Evolutionary conservation across 2,797 vertebrate genomes (phyloP), one percentile per base, ranked within the genome.

Genomic region (Jordanella pulchra): DNA sequence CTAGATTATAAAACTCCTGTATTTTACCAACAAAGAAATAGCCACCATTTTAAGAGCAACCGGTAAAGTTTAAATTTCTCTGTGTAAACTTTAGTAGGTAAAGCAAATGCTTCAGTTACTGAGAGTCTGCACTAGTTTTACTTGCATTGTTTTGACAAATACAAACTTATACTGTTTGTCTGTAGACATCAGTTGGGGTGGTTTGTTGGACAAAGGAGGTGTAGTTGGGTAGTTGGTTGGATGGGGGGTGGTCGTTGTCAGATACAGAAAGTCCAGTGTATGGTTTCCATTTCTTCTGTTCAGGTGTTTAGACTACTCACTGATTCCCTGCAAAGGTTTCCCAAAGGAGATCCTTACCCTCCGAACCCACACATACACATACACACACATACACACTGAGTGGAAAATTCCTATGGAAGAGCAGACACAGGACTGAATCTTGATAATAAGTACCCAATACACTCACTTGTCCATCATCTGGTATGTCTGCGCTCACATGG

Each of bases 351-450:
- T 64, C 70, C 75, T 81, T 58, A 66, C 81, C 72, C 69, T 45
- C 32, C 55, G 25, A 73, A 42, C 58, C 14, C 66, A 65, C 73
- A 64, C 48, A 28, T 73, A 47, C 64, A 65, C 67, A 65, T 66
- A 55, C 66, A 66, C 32, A 71, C 56, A 68, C 54, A 65, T 32
- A 65, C 45, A 65, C 48, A 61, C n/a, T 75, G 35, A 75, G 87
- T 83, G 88, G 92, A 93, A 93, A 91, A 92, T 93, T 92, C 89
- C 89, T 79, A 42, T 65, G 55, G 67, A 87, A 88, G 84, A 79
- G 54, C 55, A 77, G 85, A 87, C 85, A 83, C 85, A 83, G 65
- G 75, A 65, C 72, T 68, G 69, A 70, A 60, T 75, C 66, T 78
- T 84, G 80, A 86, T 72, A 77, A 82, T 45, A 51, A 86, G 54